Evolutionary conservation across 1,140 invertebrate genomes (phyloP), one percentile per base, ranked within the genome.

Genomic region (Drosophila grimshawi): DNA sequence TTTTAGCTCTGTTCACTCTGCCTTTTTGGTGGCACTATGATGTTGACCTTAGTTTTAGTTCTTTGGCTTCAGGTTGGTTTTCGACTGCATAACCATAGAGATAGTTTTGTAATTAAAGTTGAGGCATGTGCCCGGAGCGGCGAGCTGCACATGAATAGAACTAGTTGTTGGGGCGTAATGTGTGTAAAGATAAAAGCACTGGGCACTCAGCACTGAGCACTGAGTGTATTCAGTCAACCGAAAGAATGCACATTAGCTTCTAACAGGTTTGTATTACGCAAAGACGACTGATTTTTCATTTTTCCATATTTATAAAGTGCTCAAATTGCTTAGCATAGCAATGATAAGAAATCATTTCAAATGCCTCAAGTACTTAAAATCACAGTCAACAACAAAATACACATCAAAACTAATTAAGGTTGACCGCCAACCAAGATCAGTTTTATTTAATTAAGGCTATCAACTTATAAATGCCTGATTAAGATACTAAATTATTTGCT

Each of bases 61-160:
- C 59, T 30, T 5, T 57, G 66, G 61, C 37, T 65, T 60, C 49
- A 46, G 52, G 53, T 81, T 63, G 33, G 45, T 45, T 55, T 46
- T n/a, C 10, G 53, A 43, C 56, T 60, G 59, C 60, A 77, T 85
- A 75, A 75, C 29, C 1, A 39, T 4, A 6, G 37, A 37, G 53
- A 46, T 76, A 85, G 68, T 74, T 85, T 86, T 86, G 52, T 77
- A 85, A 85, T 85, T 85, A 85, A 80, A 70, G 65, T 80, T 77
- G 74, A 78, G 30, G 57, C 5, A 68, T 52, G 30, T 59, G 41
- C n/a, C 29, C 6, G 2, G 1, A 10, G 10, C 7, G 37, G 7
- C 5, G 19, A 19, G 0, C 37, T 39, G 60, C 49, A 37, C 11
- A 56, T 11, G 64, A 49, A 39, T 35, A 49, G 33, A 5, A 7